Evolutionary conservation across 2,888 invertebrate species (phyloP).

Genomic region (Ecliptopera silaceata): DNA sequence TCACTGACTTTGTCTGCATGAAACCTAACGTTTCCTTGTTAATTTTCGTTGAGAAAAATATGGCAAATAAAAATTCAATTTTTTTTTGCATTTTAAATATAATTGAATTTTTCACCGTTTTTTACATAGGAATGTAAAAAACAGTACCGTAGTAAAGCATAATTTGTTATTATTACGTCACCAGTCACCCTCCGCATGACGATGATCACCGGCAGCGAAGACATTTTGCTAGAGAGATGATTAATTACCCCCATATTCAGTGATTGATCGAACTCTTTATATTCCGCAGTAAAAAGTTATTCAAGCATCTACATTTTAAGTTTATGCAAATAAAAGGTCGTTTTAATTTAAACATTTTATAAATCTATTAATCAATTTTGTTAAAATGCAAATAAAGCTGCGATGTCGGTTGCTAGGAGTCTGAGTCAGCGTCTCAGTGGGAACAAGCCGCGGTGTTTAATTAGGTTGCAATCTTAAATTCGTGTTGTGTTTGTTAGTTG

Average conservation of each 20-base stretch:
- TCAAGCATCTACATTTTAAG: slow-evolving; percentile 36
- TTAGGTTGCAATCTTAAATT: slow-evolving; percentile 68
- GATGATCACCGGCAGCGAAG: slow-evolving; percentile 33
- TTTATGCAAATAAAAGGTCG: slow-evolving; percentile 57
- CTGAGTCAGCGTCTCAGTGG: slow-evolving; percentile 45
- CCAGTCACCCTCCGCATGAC: slow-evolving; percentile 54
- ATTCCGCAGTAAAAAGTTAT: slow-evolving; percentile 42
- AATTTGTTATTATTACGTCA: slow-evolving; percentile 12
- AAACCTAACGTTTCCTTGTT: no score
- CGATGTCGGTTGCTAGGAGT: slow-evolving; percentile 50
- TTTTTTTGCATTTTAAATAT: no score
- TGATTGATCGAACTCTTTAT: slow-evolving; percentile 72
- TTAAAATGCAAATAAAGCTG: slow-evolving; percentile 59
- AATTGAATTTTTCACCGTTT: neutral
- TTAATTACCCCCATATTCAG: slow-evolving; percentile 65
- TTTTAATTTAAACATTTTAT: slow-evolving; percentile 62
- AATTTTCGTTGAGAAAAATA: no score
- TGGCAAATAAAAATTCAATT: no score
- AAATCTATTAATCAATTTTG: slow-evolving; percentile 67
- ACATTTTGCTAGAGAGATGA: slow-evolving; percentile 61
- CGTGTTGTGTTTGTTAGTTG: slow-evolving; percentile 40
- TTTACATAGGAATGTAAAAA: neutral
- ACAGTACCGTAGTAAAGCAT: neutral
- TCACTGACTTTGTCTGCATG: no score
- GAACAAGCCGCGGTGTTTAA: slow-evolving; percentile 52